Percentiles rank a stretch among this genome's conserved stretches.
Evolutionary conservation across 2,113 vertebrate genomes (phyloP).

Genomic region (Oryctolagus cuniculus): mOryCun1.1 NC_091445.1:10555501-10556000

Average conservation of each 20-base stretch:
- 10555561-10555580: too few relatives aligned
- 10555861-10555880: not conserved
- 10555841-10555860: not conserved
- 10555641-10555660: too few relatives aligned
- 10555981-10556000: not conserved
- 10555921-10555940: not conserved
- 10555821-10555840: not conserved
- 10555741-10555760: slow-evolving; percentile 45
- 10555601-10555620: too few relatives aligned
- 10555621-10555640: too few relatives aligned
- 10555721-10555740: too few relatives aligned
- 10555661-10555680: too few relatives aligned
- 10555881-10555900: slow-evolving; percentile 20
- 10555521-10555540: too few relatives aligned
- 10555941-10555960: not conserved
- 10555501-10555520: too few relatives aligned
- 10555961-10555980: not conserved
- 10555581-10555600: too few relatives aligned
- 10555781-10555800: slow-evolving; percentile 23
- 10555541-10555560: too few relatives aligned
- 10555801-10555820: slow-evolving; percentile 9
- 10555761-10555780: not conserved
- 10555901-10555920: not conserved
- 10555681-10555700: too few relatives aligned
- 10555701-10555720: too few relatives aligned